Evolutionary conservation across 1,140 invertebrate species (phyloP).

Genomic region (Aricia agestis): DNA sequence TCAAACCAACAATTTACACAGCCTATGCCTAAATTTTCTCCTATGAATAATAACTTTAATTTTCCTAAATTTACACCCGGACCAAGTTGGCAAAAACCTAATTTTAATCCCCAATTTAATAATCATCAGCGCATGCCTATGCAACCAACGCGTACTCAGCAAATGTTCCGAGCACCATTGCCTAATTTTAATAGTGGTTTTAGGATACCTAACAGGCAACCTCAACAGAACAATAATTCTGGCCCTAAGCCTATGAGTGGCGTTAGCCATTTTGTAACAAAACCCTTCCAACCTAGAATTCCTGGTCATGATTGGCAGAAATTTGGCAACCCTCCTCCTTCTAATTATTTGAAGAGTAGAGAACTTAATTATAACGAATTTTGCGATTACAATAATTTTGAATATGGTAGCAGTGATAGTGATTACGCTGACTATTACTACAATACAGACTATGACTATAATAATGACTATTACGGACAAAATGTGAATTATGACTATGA

Average conservation of each 20-base stretch:
- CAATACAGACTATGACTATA: neutral
- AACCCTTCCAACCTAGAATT: constrained; percentile 24
- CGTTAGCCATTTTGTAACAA: constrained; percentile 29
- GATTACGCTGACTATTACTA: constrained; percentile 18
- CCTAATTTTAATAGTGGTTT: constrained; percentile 34
- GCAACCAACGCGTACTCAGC: constrained; percentile 28
- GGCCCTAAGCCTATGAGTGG: constrained; percentile 32
- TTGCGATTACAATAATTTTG: constrained; percentile 18
- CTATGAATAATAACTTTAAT: neutral
- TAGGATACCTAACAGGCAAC: constrained; percentile 22
- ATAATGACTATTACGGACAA: constrained; percentile 14
- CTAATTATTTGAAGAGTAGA: constrained; percentile 30
- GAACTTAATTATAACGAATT: constrained; percentile 29
- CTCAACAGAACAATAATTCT: constrained; percentile 5
- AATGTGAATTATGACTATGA: constrained; percentile 15
- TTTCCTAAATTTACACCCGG: neutral
- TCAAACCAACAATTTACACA: constrained; percentile 8
- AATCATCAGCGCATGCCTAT: constrained; percentile 15
- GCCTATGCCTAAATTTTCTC: neutral
- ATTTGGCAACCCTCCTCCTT: constrained; percentile 30
- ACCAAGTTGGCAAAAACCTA: constrained; percentile 1
- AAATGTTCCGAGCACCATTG: constrained; percentile 30
- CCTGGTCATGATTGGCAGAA: constrained; percentile 28
- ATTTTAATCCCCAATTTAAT: constrained; percentile 15
- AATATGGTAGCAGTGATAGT: constrained; percentile 17